phyloP scores from a whole-genome alignment of 2,888 invertebrate species.

The Malthinus flaveolus region DNA sequence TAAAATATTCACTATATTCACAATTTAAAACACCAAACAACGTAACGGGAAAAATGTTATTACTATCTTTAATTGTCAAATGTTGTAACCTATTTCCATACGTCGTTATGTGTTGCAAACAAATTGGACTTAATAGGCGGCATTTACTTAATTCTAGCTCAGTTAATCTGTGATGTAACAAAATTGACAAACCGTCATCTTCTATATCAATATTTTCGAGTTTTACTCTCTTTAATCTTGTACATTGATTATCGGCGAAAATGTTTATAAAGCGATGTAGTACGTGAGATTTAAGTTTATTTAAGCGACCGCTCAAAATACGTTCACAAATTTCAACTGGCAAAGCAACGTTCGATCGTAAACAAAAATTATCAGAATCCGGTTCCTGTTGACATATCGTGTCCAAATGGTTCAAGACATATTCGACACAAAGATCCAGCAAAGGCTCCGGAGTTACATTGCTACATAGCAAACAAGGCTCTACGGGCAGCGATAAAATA shows the following conservation, averaged over 20 bases:
- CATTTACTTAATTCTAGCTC: slow-evolving; percentile 79
- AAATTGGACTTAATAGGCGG: slow-evolving; percentile 64
- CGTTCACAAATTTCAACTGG: slow-evolving; percentile 75
- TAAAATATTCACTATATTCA: slow-evolving; percentile 45
- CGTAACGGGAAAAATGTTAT: slow-evolving; percentile 60
- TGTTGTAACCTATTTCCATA: slow-evolving; percentile 71
- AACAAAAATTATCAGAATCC: slow-evolving; percentile 53
- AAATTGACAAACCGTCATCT: slow-evolving; percentile 68
- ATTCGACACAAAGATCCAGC: slow-evolving; percentile 66
- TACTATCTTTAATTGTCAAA: slow-evolving; percentile 71
- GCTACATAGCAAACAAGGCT: slow-evolving; percentile 52
- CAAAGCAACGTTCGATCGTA: slow-evolving; percentile 65
- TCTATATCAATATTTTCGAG: slow-evolving; percentile 73
- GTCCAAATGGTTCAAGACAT: slow-evolving; percentile 64
- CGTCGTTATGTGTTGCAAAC: slow-evolving; percentile 69
- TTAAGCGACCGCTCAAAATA: slow-evolving; percentile 63
- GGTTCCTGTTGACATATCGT: slow-evolving; percentile 61
- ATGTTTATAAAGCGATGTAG: slow-evolving; percentile 72
- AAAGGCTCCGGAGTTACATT: slow-evolving; percentile 62
- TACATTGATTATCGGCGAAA: slow-evolving; percentile 68
- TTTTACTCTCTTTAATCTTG: slow-evolving; percentile 69
- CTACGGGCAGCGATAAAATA: slow-evolving; percentile 49
- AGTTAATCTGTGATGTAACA: slow-evolving; percentile 73
- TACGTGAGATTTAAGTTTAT: slow-evolving; percentile 48
- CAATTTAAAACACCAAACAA: slow-evolving; percentile 21